Conservation (phyloP, 2,888 invertebrate genomes). For the Drosophila setosimentum region DNA sequence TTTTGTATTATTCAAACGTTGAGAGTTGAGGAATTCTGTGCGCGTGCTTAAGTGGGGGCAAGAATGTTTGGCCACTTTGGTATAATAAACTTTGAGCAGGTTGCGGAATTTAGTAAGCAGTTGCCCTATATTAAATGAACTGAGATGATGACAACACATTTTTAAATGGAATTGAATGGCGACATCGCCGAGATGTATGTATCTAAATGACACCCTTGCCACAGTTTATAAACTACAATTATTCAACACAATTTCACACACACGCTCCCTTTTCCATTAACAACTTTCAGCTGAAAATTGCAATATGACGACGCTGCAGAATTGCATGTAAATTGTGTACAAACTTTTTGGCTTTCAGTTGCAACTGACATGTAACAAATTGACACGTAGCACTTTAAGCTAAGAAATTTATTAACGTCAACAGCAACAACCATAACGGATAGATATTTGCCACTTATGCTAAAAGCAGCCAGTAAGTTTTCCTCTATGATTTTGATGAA, state of each 20-base stretch:
- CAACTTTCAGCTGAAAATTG: conserved; percentile 12
- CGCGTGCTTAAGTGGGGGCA: conserved; percentile 68
- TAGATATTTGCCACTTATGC: conserved; percentile 35
- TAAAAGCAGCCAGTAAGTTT: conserved; percentile 25
- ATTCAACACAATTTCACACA: conserved; percentile 3
- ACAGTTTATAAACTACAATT: conserved; percentile 9
- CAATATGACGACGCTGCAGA: conserved; percentile 7
- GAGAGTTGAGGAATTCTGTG: conserved; percentile 56
- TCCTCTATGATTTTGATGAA: conserved; percentile 25
- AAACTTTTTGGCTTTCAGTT: conserved; percentile 26
- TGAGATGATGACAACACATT: conserved; percentile 29
- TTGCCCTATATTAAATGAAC: conserved; percentile 3
- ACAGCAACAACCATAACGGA: neutral
- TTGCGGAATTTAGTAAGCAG: neutral
- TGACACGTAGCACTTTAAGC: conserved; percentile 22
- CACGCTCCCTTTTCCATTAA: neutral
- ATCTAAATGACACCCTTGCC: neutral
- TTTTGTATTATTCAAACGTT: conserved; percentile 73
- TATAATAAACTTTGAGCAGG: conserved; percentile 45
- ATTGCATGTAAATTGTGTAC: conserved; percentile 16
- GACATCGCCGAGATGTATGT: neutral
- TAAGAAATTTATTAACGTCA: conserved; percentile 2
- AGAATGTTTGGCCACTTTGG: conserved; percentile 31
- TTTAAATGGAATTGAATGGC: conserved; percentile 22
- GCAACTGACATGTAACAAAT: conserved; percentile 41